Evolutionary conservation across 2,797 vertebrate genomes (phyloP).

Genomic region (Lepus townsendii): DNA sequence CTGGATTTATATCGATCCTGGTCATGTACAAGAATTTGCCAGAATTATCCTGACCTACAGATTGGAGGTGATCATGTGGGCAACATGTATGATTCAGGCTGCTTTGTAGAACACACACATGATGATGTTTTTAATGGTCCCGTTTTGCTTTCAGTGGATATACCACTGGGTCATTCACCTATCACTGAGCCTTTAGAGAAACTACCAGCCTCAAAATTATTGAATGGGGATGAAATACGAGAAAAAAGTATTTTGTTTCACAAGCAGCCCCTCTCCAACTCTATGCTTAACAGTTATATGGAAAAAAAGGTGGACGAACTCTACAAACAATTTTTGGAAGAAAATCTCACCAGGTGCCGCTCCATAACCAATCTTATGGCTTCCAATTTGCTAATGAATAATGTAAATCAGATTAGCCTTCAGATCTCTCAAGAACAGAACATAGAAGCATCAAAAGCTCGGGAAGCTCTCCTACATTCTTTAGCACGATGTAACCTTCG

Average conservation of each 20-base stretch:
- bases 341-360: slow-evolving; percentile 90
- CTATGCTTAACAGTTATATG: slow-evolving; percentile 92
- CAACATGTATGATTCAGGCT: slow-evolving; percentile 84
- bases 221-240: slow-evolving; percentile 77
- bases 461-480: slow-evolving; percentile 83
- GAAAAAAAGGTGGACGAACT: slow-evolving; percentile 94
- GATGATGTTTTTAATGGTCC: slow-evolving; percentile 82
- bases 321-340: slow-evolving; percentile 94
- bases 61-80: slow-evolving; percentile 87
- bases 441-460: slow-evolving; percentile 78
- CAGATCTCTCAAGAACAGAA: slow-evolving; percentile 86
- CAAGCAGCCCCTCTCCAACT: slow-evolving; percentile 93
- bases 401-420: slow-evolving; percentile 83
- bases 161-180: slow-evolving; percentile 74
- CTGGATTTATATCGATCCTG: slow-evolving; percentile 88
- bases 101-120: slow-evolving; percentile 79
- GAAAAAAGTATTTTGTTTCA: slow-evolving; percentile 87
- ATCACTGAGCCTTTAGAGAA: not conserved
- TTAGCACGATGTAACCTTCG: slow-evolving; percentile 79
- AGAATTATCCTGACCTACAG: slow-evolving; percentile 89
- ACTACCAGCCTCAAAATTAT: not conserved
- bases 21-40: slow-evolving; percentile 88
- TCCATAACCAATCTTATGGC: slow-evolving; percentile 88
- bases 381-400: slow-evolving; percentile 85
- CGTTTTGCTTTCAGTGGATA: slow-evolving; percentile 87